These are phyloP conservation scores for Pachycephala philippinensis DNA, from an alignment of 2,113 vertebrate genomes.

Conservation along the genomic window DNA sequence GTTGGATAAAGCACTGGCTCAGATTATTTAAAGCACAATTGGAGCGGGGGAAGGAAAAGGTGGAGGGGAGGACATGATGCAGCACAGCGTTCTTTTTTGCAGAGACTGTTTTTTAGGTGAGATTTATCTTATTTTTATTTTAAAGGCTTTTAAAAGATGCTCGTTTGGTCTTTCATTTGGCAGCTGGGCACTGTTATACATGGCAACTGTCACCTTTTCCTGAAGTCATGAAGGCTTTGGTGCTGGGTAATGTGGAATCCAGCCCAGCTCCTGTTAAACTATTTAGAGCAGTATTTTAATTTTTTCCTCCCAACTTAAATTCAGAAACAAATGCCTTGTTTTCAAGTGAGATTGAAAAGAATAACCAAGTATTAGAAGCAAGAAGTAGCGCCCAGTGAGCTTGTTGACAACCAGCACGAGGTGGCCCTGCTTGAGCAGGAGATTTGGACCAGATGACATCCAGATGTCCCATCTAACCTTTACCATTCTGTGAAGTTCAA, in stretches of 20 bases:
- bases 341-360: neutral
- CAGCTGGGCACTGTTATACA: neutral
- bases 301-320: neutral
- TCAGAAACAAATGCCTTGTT: neutral
- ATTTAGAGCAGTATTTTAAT: neutral
- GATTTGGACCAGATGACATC: neutral
- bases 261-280: neutral
- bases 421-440: neutral
- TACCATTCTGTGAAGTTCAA: neutral
- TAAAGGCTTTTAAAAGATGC: neutral
- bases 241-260: neutral
- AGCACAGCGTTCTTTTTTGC: neutral
- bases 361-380: neutral
- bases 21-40: neutral
- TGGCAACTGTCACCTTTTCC: neutral
- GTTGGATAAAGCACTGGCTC: neutral
- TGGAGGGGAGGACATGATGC: neutral
- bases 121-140: neutral
- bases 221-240: neutral
- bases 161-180: neutral
- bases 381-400: neutral
- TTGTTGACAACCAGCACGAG: neutral
- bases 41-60: neutral
- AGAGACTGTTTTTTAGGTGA: neutral
- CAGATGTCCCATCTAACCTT: neutral